Base-by-base conservation (phyloP, 2,888 invertebrate genomes). In the Capitulum mitella region DNA sequence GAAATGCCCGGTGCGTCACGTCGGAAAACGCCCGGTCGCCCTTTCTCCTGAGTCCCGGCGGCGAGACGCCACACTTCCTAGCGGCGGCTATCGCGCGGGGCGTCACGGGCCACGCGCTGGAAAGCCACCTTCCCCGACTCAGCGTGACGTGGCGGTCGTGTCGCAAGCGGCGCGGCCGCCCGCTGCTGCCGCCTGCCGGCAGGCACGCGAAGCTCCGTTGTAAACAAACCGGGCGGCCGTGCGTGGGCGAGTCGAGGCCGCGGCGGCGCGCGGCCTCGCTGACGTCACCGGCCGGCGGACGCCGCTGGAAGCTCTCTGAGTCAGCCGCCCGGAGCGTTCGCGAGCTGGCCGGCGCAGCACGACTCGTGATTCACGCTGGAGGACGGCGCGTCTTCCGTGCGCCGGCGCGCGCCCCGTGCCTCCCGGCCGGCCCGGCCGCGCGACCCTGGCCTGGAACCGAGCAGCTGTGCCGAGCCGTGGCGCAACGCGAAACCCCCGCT, bases 221-320 rank as follows among this genome's bases (percentile, higher is more conserved):
- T 64, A 64, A 64, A 64, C 64, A 64, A 64, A 64, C 64, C 64
- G 64, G 12, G 29, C 58, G n/a, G 51, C 51, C 51, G 51, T 34
- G 64, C 64, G 64, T 64, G 64, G 64, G 64, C 64, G 64, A 64
- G 64, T 34, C 34, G 64, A 34, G 64, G 64, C 64, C 64, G 58
- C 58, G 58, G 12, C 29, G 29, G 29, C 51, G 51, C 51, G 51
- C 51, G 58, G 58, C 51, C 51, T 51, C 51, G 34, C 19, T 64
- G 64, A 64, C 64, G 64, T 64, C 64, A 64, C 12, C 51, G 19
- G 51, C 51, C 22, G 16, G 29, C 64, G 64, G 29, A 64, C 64
- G 34, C 34, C 34, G 34, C 58, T 58, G 64, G 32, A 34, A 64
- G 64, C 34, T 22, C 19, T 19, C 34, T 64, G 64, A 64, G 64